Evolutionary conservation across 1,140 invertebrate genomes (phyloP).

Genomic region (Atta cephalotes): DNA sequence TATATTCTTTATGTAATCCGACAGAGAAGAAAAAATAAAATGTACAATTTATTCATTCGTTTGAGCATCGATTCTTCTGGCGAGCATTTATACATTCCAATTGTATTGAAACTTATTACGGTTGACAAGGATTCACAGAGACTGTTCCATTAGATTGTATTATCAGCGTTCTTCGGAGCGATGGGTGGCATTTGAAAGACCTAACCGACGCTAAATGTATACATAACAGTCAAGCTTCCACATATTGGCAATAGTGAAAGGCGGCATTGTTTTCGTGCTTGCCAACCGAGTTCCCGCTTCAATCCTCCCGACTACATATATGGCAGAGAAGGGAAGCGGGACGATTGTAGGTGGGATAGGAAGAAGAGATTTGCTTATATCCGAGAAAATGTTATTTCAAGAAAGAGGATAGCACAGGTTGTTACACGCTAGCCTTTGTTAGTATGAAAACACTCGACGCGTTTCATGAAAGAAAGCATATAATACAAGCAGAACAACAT

Average conservation of each 20-base stretch:
- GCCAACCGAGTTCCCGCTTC: conserved; percentile 48
- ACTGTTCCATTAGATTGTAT: conserved; percentile 50
- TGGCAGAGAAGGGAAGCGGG: not conserved
- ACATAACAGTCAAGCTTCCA: conserved; percentile 54
- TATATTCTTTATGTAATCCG: not conserved
- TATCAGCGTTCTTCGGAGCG: conserved; percentile 59
- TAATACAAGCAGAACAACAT: not conserved
- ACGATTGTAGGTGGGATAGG: conserved; percentile 20
- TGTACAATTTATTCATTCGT: conserved; percentile 11
- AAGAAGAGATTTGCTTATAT: conserved; percentile 63
- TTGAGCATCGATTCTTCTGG: conserved; percentile 1
- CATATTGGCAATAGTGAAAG: conserved; percentile 74
- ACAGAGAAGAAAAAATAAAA: conserved; percentile 13
- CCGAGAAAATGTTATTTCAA: conserved; percentile 71
- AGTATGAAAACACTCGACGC: conserved; percentile 46
- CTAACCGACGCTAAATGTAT: conserved; percentile 67
- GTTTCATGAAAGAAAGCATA: conserved; percentile 17
- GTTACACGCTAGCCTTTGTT: conserved; percentile 23
- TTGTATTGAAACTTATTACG: conserved; percentile 45
- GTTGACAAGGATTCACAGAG: conserved; percentile 61
- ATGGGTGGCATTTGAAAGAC: conserved; percentile 66
- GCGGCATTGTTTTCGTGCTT: conserved; percentile 69
- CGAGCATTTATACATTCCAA: conserved; percentile 4
- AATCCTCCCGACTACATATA: conserved; percentile 31
- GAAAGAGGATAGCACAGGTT: conserved; percentile 46